phyloP scores from a whole-genome alignment of 2,113 vertebrate genomes.

The Stigmatopora nigra region DNA sequence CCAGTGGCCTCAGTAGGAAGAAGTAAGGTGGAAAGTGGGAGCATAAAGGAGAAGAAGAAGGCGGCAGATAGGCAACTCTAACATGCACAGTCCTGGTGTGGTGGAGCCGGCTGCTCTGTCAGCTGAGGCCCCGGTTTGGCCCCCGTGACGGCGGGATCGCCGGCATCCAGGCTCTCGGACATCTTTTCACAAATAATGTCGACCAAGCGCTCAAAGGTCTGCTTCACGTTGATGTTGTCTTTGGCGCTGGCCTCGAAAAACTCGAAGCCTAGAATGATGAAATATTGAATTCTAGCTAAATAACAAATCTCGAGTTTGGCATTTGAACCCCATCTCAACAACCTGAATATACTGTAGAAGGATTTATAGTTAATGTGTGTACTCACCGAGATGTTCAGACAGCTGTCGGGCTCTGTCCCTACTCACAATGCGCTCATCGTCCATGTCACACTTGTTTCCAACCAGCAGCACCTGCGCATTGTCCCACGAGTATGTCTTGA shows the following conservation, averaged over 20 bases:
- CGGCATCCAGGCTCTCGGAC: conserved; percentile 88
- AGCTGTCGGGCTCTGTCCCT: conserved; percentile 84
- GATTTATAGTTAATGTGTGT: conserved; percentile 3
- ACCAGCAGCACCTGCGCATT: conserved; percentile 95
- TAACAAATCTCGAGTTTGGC: too few relatives aligned
- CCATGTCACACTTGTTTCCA: conserved; percentile 97
- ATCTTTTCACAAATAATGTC: conserved; percentile 98
- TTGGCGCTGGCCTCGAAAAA: conserved; percentile 96
- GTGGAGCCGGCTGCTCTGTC: conserved; percentile 79
- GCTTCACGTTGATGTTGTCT: conserved; percentile 95
- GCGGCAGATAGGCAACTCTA: conserved; percentile 60
- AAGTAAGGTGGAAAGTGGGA: conserved; percentile 29
- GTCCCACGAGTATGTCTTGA: conserved; percentile 98
- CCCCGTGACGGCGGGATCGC: conserved; percentile 74
- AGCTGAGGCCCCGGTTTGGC: conserved; percentile 83
- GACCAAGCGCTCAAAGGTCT: conserved; percentile 93
- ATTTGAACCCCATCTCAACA: too few relatives aligned
- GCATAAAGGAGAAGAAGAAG: conserved; percentile 21
- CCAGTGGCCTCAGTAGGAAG: conserved; percentile 13
- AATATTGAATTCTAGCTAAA: too few relatives aligned
- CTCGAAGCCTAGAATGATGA: conserved; percentile 78
- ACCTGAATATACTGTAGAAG: background rate
- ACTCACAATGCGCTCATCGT: conserved; percentile 85
- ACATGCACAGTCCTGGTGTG: conserved; percentile 90
- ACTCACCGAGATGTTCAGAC: conserved; percentile 87